A percentile compares a stretch with the other conserved stretches of the same genome.
Evolutionary conservation across 1,140 invertebrate species (phyloP).

Genomic region (Lysiphlebus fabarum): DNA sequence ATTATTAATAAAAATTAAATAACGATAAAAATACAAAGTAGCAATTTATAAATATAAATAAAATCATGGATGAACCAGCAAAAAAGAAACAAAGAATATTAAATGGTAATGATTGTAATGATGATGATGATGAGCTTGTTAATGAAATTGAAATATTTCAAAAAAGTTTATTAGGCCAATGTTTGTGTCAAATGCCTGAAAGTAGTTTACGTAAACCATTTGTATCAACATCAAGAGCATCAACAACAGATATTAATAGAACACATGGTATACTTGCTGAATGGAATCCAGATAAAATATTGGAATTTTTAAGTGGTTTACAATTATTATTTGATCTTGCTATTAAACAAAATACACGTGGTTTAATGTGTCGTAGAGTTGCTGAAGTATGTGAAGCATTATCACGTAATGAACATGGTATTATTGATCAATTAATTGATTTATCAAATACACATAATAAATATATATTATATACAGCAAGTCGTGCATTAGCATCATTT

Average conservation of each 20-base stretch:
- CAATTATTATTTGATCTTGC: conserved; percentile 81
- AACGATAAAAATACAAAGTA: not conserved
- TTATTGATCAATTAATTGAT: conserved; percentile 79
- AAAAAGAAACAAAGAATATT: conserved; percentile 71
- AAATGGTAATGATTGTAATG: conserved; percentile 50
- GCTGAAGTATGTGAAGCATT: conserved; percentile 76
- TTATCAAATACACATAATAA: conserved; percentile 73
- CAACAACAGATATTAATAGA: conserved; percentile 51
- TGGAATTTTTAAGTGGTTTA: conserved; percentile 77
- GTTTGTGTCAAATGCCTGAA: conserved; percentile 73
- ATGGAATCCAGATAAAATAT: conserved; percentile 68
- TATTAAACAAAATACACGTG: conserved; percentile 76
- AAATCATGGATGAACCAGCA: conserved; percentile 65
- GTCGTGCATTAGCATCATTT: conserved; percentile 76
- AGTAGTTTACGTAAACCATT: conserved; percentile 67
- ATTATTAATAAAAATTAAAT: not conserved
- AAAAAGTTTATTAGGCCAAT: conserved; percentile 67
- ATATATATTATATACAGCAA: conserved; percentile 76
- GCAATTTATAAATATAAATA: conserved; percentile 24
- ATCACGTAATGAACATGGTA: conserved; percentile 73
- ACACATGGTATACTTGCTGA: conserved; percentile 57
- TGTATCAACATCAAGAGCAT: conserved; percentile 39
- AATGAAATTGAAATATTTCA: conserved; percentile 57
- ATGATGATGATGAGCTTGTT: conserved; percentile 56
- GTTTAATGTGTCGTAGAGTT: conserved; percentile 74